A percentile compares a stretch with the other conserved stretches of the same genome.
Conservation (phyloP, 2,113 vertebrate genomes). For the Gavia stellata region DNA sequence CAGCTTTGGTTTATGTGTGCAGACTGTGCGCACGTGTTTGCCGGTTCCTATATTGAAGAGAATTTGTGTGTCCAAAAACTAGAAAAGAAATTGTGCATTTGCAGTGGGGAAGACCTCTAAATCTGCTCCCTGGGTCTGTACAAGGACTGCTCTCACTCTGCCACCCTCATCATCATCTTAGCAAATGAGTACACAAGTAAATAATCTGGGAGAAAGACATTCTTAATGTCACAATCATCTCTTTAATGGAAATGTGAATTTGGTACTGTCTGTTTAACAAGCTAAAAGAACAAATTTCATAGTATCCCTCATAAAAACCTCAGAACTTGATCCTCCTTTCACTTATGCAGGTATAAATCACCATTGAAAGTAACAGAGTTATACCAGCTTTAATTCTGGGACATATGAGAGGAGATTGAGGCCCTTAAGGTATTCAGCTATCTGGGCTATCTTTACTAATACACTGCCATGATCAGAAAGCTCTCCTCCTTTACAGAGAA, state of each 20-base stretch:
- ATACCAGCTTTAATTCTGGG: conserved; percentile 7
- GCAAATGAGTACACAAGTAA: neutral
- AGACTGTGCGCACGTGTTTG: neutral
- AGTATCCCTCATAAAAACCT: neutral
- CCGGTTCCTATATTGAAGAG: neutral
- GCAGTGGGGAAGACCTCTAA: neutral
- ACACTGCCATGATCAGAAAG: conserved; percentile 47
- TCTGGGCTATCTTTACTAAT: conserved; percentile 17
- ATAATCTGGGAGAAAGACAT: neutral
- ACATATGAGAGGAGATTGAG: neutral
- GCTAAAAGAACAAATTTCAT: neutral
- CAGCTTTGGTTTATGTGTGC: neutral
- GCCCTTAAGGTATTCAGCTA: conserved; percentile 42
- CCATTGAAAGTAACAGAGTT: conserved; percentile 5
- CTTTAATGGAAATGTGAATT: neutral
- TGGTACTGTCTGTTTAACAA: neutral
- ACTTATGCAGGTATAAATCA: neutral
- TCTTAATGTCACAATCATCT: neutral
- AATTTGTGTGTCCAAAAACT: neutral
- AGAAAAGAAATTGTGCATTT: neutral
- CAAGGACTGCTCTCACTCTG: neutral
- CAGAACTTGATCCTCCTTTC: neutral
- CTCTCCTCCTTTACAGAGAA: conserved; percentile 42
- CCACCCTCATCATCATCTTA: neutral
- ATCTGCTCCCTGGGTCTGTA: neutral